Evolutionary conservation across 1,140 invertebrate species (phyloP).

Genomic region (Drosophila saltans): DNA sequence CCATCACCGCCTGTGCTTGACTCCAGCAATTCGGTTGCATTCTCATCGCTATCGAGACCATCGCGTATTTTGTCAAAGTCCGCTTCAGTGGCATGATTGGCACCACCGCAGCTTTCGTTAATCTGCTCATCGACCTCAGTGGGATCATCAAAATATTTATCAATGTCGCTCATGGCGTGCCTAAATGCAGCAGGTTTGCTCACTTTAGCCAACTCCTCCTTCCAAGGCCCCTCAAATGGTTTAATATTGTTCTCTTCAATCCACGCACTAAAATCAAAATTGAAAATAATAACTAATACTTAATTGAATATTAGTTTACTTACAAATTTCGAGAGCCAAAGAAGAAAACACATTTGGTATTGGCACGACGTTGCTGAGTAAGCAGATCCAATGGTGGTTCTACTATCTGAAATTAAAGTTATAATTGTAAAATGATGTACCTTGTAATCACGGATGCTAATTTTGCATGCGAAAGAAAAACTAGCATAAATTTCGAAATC

Average conservation of each 20-base stretch:
- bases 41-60: constrained; percentile 84
- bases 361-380: constrained; percentile 86
- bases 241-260: constrained; percentile 94
- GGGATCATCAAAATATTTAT: constrained; percentile 91
- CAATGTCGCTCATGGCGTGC: constrained; percentile 93
- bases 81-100: constrained; percentile 84
- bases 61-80: constrained; percentile 89
- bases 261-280: constrained; percentile 89
- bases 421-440: not conserved
- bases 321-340: constrained; percentile 97
- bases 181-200: constrained; percentile 92
- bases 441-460: too few species aligned
- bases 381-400: constrained; percentile 87
- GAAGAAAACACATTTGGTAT: constrained; percentile 95
- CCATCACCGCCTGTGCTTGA: constrained; percentile 27
- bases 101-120: constrained; percentile 62
- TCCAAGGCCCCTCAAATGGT: constrained; percentile 90
- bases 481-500: too few species aligned
- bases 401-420: constrained; percentile 85
- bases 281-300: not conserved
- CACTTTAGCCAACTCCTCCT: constrained; percentile 90
- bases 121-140: constrained; percentile 85
- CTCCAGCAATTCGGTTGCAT: constrained; percentile 72
- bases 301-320: constrained; percentile 84
- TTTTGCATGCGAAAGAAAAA: too few species aligned